Conservation (phyloP, 2,888 invertebrate species). For the Coenonympha glycerion region DNA sequence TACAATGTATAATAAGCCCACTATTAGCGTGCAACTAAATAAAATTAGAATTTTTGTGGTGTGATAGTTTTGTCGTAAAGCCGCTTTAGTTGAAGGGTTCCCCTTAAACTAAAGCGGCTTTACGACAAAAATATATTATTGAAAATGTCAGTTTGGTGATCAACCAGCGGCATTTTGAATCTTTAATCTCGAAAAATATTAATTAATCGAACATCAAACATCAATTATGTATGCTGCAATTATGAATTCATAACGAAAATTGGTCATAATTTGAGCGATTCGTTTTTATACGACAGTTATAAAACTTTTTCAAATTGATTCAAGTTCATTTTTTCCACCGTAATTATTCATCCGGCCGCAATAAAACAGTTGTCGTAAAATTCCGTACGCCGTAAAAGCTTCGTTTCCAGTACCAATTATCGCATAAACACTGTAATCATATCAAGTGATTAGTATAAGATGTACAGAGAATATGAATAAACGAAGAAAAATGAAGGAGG, state of each 20-base stretch:
- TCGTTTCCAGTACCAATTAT: slow-evolving; percentile 8
- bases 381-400: slow-evolving; percentile 30
- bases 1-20: too few relatives aligned
- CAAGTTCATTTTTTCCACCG: slow-evolving; percentile 17
- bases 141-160: neutral
- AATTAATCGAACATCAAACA: slow-evolving; percentile 26
- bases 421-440: slow-evolving; percentile 3
- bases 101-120: too few relatives aligned
- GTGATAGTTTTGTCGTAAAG: too few relatives aligned
- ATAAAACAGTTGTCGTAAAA: slow-evolving; percentile 45
- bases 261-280: slow-evolving; percentile 22
- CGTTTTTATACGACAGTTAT: slow-evolving; percentile 23
- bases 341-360: slow-evolving; percentile 15
- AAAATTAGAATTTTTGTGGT: too few relatives aligned
- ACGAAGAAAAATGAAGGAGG: too few relatives aligned
- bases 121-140: too few relatives aligned
- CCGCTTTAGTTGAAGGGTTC: too few relatives aligned
- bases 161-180: slow-evolving; percentile 2
- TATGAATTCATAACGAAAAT: slow-evolving; percentile 25
- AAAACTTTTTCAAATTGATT: slow-evolving; percentile 26
- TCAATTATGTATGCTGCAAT: slow-evolving; percentile 26
- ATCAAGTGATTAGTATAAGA: slow-evolving; percentile 1
- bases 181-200: slow-evolving; percentile 9
- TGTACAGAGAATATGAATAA: neutral
- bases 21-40: too few relatives aligned